These are phyloP conservation scores for Sanderia malayensis DNA, from an alignment of 30 jellyfish, hydroid and myxozoan species.

Conservation along the genomic window DNA sequence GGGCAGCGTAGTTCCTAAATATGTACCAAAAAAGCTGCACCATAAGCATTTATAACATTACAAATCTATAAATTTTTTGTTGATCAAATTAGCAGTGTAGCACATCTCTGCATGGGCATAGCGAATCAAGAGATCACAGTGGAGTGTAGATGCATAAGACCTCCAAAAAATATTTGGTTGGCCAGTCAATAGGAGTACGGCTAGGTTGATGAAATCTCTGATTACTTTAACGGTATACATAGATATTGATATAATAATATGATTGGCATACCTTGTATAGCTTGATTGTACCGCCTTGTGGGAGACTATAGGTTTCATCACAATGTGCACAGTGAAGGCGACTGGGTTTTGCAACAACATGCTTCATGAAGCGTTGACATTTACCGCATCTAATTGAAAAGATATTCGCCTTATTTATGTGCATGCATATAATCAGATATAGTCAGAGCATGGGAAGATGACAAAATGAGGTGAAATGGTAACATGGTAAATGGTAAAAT, in stretches of 20 bases:
- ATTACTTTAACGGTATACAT: too few species aligned
- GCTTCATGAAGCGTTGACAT: slow-evolving; percentile 82
- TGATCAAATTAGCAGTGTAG: too few species aligned
- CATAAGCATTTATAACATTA: too few species aligned
- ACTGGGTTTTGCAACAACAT: slow-evolving; percentile 68
- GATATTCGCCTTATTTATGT: background rate
- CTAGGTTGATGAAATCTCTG: too few species aligned
- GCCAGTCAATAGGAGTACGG: too few species aligned
- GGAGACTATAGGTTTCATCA: slow-evolving; percentile 85
- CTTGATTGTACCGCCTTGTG: slow-evolving; percentile 79
- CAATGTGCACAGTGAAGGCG: slow-evolving; percentile 93
- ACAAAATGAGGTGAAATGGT: background rate
- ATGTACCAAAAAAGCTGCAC: too few species aligned
- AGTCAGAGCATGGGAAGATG: background rate
- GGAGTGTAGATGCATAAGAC: too few species aligned
- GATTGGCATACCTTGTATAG: slow-evolving; percentile 62
- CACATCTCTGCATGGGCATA: too few species aligned
- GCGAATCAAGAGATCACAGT: too few species aligned
- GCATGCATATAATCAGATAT: too few species aligned
- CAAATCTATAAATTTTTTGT: too few species aligned
- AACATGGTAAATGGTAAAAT: background rate
- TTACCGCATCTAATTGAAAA: slow-evolving; percentile 63
- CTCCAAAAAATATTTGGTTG: too few species aligned
- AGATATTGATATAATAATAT: background rate
- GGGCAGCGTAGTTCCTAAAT: slow-evolving; percentile 89